A percentile compares a stretch with the other conserved stretches of the same genome.
Conservation (phyloP, 2,113 vertebrate species). For the Thoracochromis brauschi region DNA sequence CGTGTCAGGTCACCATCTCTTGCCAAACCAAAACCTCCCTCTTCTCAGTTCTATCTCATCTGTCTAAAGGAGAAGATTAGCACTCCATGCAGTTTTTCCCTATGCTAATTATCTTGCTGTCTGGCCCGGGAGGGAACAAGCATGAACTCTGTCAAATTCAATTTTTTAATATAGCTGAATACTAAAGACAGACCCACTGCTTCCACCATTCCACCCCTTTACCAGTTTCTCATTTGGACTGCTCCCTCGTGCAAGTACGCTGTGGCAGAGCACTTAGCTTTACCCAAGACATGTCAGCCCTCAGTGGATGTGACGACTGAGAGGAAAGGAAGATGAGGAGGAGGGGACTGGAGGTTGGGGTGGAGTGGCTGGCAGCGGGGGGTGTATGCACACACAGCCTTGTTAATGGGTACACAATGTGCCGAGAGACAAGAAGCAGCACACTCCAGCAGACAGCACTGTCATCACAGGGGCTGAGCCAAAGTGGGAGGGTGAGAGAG, state of each 20-base stretch:
- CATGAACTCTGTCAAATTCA: slow-evolving; percentile 21
- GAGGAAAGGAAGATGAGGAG: background rate
- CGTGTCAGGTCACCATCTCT: background rate
- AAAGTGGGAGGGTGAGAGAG: background rate
- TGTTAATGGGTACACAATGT: slow-evolving; percentile 48
- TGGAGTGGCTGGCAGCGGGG: background rate
- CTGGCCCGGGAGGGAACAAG: slow-evolving; percentile 8
- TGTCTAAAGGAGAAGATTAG: slow-evolving; percentile 25
- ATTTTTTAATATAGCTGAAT: slow-evolving; percentile 54
- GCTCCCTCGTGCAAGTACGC: background rate
- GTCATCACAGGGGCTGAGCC: slow-evolving; percentile 31
- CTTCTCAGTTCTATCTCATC: background rate
- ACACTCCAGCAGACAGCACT: slow-evolving; percentile 32
- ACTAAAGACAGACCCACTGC: background rate
- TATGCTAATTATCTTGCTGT: slow-evolving; percentile 16
- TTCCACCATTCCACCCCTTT: background rate
- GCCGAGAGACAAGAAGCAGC: slow-evolving; percentile 37
- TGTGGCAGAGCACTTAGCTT: slow-evolving; percentile 6
- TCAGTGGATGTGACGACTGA: slow-evolving; percentile 1
- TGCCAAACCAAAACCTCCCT: background rate
- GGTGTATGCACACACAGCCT: background rate
- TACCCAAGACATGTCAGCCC: background rate
- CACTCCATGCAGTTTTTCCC: background rate
- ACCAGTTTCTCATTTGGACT: background rate
- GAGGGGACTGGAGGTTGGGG: background rate